A percentile compares a stretch with the other conserved stretches of the same genome.
Evolutionary conservation across 2,797 vertebrate species (phyloP).

Genomic region (Rhinogobio ventralis): DNA sequence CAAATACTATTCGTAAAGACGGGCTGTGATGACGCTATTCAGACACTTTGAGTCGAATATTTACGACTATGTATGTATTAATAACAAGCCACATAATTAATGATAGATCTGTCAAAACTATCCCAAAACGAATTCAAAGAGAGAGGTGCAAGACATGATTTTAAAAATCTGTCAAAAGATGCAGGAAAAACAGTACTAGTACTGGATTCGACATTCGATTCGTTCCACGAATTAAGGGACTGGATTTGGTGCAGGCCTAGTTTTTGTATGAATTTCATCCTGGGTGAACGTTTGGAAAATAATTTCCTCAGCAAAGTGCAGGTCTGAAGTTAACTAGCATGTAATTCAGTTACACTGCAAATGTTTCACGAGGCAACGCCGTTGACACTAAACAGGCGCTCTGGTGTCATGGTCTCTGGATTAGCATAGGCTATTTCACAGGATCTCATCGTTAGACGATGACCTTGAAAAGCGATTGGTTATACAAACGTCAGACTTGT

Average conservation of each 20-base stretch:
- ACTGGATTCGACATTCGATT: slow-evolving; percentile 56
- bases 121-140: background rate
- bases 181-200: slow-evolving; percentile 1
- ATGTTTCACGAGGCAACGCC: slow-evolving; percentile 22
- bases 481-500: background rate
- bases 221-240: slow-evolving; percentile 64
- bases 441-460: background rate
- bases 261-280: slow-evolving; percentile 34
- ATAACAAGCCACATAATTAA: background rate
- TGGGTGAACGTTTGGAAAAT: slow-evolving; percentile 41
- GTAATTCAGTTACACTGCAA: slow-evolving; percentile 50
- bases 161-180: background rate
- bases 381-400: slow-evolving; percentile 8
- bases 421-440: slow-evolving; percentile 27
- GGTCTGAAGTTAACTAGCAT: slow-evolving; percentile 53
- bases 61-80: background rate
- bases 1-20: slow-evolving; percentile 48
- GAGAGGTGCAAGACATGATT: slow-evolving; percentile 1
- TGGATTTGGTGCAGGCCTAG: slow-evolving; percentile 55
- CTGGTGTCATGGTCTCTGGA: slow-evolving; percentile 18
- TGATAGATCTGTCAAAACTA: background rate
- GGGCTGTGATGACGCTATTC: no score
- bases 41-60: background rate
- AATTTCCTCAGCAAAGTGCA: slow-evolving; percentile 38
- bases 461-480: slow-evolving; percentile 14